Base-by-base conservation (phyloP, 2,113 vertebrate species). In the Todiramphus chloris region DNA sequence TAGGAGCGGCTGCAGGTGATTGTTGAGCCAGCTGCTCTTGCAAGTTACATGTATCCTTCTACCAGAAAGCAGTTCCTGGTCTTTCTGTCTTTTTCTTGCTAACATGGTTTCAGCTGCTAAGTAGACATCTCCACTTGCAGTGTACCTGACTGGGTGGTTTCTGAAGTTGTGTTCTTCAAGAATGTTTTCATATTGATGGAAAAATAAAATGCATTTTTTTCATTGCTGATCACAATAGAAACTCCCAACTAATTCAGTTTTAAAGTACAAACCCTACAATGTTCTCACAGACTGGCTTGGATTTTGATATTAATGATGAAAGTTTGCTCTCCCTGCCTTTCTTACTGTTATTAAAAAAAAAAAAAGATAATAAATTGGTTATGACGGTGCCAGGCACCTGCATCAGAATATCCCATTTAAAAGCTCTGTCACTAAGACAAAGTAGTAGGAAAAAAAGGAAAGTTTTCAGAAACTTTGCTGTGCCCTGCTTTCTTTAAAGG, bases 21-120 rank as follows among this genome's bases (percentile, higher is more conserved):
- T 59, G 7, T 64, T 14, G 2, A 3, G 41, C 37, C 41, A 81
- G n/a, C 48, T 67, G n/a, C 62, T 86, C 46, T 72, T 28, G 24
- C 0, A 2, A 60, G 27, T 77, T 48, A 11, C 7, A 1, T 7
- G 15, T 55, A 46, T 13, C n/a, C 12, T 58, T 53, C 59, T 75
- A 39, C 10, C n/a, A 63, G 55, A 81, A 81, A 44, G 56, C 37
- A 41, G n/a, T 46, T 66, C 51, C n/a, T 63, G 30, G 10, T 60
- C 11, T 44, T 80, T 68, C 25, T 66, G 35, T 81, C 19, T 27
- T 66, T 41, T 78, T 73, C 7, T 63, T 75, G 7, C 19, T 94
- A 17, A 18, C 15, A 9, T 64, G 50, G 11, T 75, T 86, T 90
- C 59, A 80, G 30, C 14, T 64, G 46, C 18, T 33, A 50, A 33